These are phyloP conservation scores for Junonia oenone DNA, from an alignment of 2,888 invertebrate genomes.

Conservation along the genomic window DNA sequence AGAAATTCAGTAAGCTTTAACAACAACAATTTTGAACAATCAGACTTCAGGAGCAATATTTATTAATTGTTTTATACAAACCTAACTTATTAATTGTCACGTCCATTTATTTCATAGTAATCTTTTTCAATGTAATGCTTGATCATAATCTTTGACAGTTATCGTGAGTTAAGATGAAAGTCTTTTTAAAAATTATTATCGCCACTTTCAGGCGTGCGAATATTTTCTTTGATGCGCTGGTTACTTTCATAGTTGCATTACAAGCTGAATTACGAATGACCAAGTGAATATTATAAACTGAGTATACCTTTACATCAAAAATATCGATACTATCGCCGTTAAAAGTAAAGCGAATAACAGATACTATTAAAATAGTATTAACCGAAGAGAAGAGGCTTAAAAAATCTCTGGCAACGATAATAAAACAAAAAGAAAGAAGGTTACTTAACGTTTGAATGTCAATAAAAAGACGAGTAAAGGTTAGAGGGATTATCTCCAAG, in stretches of 20 bases:
- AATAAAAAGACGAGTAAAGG: neutral
- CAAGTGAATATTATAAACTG: no score
- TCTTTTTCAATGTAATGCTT: neutral
- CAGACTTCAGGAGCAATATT: no score
- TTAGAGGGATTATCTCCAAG: neutral
- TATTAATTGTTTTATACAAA: no score
- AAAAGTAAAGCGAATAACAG: no score
- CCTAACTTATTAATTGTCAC: neutral
- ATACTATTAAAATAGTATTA: neutral
- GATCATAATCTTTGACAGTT: neutral
- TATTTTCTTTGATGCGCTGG: constrained; percentile 10
- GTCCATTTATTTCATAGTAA: neutral
- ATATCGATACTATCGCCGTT: no score
- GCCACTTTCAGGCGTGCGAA: constrained; percentile 22
- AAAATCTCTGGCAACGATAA: neutral
- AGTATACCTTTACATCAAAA: no score
- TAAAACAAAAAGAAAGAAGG: neutral
- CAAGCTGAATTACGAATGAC: neutral
- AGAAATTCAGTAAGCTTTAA: no score
- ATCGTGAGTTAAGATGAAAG: constrained; percentile 17
- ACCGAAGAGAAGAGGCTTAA: neutral
- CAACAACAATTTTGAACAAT: no score
- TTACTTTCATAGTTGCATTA: neutral
- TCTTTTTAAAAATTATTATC: constrained; percentile 21
- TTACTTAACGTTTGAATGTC: neutral